These are phyloP conservation scores for Seriola rivoliana DNA, from an alignment of 2,113 vertebrate species.

Conservation along the genomic window DNA sequence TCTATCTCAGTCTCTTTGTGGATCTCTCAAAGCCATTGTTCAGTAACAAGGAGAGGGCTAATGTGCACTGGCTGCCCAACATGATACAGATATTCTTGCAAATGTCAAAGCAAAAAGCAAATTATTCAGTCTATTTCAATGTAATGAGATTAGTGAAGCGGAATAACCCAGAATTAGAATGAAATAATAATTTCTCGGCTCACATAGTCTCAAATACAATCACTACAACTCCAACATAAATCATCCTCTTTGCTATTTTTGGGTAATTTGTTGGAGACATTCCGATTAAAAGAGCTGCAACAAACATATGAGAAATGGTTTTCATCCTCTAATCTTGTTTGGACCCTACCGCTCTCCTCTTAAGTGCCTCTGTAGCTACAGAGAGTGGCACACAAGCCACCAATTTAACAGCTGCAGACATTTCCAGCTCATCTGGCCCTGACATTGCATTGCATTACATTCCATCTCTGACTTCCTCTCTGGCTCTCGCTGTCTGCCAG, in stretches of 20 bases:
- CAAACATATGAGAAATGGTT: slow-evolving; percentile 53
- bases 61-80: slow-evolving; percentile 45
- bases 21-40: slow-evolving; percentile 45
- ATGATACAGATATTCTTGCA: slow-evolving; percentile 52
- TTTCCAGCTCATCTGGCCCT: slow-evolving; percentile 79
- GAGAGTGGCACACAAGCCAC: slow-evolving; percentile 55
- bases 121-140: slow-evolving; percentile 63
- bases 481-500: slow-evolving; percentile 57
- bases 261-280: slow-evolving; percentile 34
- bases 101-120: slow-evolving; percentile 52
- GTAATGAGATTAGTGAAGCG: slow-evolving; percentile 70
- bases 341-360: slow-evolving; percentile 49
- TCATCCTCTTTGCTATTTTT: slow-evolving; percentile 44
- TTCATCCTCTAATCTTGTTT: slow-evolving; percentile 64
- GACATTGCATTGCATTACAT: slow-evolving; percentile 66
- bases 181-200: slow-evolving; percentile 65
- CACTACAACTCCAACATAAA: slow-evolving; percentile 44
- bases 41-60: slow-evolving; percentile 36
- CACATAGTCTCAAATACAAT: slow-evolving; percentile 51
- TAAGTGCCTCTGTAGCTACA: slow-evolving; percentile 57
- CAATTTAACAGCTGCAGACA: slow-evolving; percentile 75
- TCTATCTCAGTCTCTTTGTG: slow-evolving; percentile 30
- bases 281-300: slow-evolving; percentile 49
- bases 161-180: slow-evolving; percentile 72
- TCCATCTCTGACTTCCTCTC: slow-evolving; percentile 67